These are phyloP conservation scores for Psephotus haematonotus DNA, from an alignment of 2,113 vertebrate genomes.

Conservation along the genomic window DNA sequence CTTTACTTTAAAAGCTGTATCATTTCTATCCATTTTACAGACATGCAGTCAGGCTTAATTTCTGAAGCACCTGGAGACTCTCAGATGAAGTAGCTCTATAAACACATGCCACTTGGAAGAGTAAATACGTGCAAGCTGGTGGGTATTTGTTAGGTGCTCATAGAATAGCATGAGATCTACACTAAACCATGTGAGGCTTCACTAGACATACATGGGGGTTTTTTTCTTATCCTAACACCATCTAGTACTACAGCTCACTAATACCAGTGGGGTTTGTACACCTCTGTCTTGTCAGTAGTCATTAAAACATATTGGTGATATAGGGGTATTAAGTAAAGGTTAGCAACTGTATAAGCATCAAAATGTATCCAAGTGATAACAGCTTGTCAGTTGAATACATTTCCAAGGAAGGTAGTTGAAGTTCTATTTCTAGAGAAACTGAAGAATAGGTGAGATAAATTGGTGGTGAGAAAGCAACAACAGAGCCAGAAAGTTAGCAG, in stretches of 20 bases:
- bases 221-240: background rate
- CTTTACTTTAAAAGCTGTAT: background rate
- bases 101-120: background rate
- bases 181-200: background rate
- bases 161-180: background rate
- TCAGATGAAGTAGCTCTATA: background rate
- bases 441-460: background rate
- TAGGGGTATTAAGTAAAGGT: background rate
- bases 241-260: background rate
- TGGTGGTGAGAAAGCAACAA: background rate
- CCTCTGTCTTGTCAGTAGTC: background rate
- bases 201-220: background rate
- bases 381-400: background rate
- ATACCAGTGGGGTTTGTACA: background rate
- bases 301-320: background rate
- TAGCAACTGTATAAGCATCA: background rate
- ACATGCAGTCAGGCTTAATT: background rate
- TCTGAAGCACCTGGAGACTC: background rate
- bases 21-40: background rate
- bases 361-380: background rate
- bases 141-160: background rate
- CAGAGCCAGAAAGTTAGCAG: background rate
- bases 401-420: background rate
- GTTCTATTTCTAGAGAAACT: background rate
- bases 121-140: fast-evolving